These are phyloP conservation scores for Chymomyza amoena DNA, from an alignment of 2,888 invertebrate genomes.

Conservation along the genomic window DNA sequence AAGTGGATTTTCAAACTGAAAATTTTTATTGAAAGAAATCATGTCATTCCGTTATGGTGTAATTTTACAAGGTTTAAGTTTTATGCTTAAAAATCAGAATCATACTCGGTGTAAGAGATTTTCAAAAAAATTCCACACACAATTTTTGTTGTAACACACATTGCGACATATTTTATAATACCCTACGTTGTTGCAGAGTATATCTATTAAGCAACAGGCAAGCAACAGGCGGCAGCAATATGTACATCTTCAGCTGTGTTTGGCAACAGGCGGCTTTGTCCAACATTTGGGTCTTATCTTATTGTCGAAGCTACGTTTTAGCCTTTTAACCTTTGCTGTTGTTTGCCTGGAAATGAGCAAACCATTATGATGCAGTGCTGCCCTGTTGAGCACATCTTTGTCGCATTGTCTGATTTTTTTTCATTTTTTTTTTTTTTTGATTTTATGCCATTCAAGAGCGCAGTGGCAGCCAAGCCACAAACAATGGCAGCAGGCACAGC, in stretches of 20 bases:
- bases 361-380: background rate
- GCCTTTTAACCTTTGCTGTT: background rate
- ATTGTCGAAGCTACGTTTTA: background rate
- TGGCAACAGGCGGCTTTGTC: conserved; percentile 25
- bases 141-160: background rate
- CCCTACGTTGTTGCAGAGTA: background rate
- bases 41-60: too few species aligned
- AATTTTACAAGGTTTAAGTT: too few species aligned
- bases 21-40: too few species aligned
- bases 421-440: conserved; percentile 1
- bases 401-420: background rate
- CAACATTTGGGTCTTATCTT: background rate
- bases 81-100: too few species aligned
- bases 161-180: background rate
- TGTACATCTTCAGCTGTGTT: background rate
- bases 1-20: too few species aligned
- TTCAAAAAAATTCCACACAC: too few species aligned
- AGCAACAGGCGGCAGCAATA: conserved; percentile 24
- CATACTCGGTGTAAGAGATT: too few species aligned
- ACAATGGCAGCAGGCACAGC: background rate
- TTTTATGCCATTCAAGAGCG: background rate
- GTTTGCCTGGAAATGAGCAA: background rate
- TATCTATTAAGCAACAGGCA: background rate
- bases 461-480: background rate
- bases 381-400: background rate